Percentiles rank a stretch among this genome's conserved stretches.
These are phyloP conservation scores for Octonoba sinensis DNA, from an alignment of 2,888 invertebrate species.

Conservation along the genomic window DNA sequence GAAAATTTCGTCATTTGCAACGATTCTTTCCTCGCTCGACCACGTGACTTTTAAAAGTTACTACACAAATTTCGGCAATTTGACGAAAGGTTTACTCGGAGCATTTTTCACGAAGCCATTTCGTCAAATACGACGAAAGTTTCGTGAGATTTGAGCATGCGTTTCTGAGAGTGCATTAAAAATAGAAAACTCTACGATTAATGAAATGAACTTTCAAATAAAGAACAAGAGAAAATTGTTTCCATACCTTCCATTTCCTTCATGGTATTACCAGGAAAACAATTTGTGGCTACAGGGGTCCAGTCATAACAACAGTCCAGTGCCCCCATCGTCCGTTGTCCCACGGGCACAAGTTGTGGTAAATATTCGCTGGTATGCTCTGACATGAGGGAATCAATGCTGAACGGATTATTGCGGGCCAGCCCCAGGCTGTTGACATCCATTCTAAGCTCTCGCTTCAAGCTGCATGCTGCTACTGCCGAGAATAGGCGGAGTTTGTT, in stretches of 20 bases:
- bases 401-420: slow-evolving; percentile 49
- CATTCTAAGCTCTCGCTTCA: slow-evolving; percentile 30
- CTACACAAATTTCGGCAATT: too few species aligned
- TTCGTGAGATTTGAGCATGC: too few species aligned
- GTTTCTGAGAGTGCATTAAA: too few species aligned
- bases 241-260: slow-evolving; percentile 59
- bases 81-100: too few species aligned
- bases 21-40: too few species aligned
- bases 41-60: too few species aligned
- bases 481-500: slow-evolving; percentile 13
- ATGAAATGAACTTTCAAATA: too few species aligned
- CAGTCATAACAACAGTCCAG: slow-evolving; percentile 60
- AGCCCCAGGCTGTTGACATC: slow-evolving; percentile 54
- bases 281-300: slow-evolving; percentile 31
- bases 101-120: too few species aligned
- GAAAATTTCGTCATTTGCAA: too few species aligned
- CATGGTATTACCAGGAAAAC: slow-evolving; percentile 49
- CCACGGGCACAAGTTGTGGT: slow-evolving; percentile 48
- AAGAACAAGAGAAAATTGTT: neutral
- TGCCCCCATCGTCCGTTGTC: slow-evolving; percentile 30
- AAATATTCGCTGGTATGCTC: slow-evolving; percentile 47
- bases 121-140: too few species aligned
- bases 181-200: too few species aligned
- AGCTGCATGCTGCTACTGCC: neutral
- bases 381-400: slow-evolving; percentile 59